Percentiles rank a stretch among this genome's conserved stretches.
phyloP scores from a whole-genome alignment of 2,113 vertebrate genomes.

The Cranoglanis bouderius region DNA sequence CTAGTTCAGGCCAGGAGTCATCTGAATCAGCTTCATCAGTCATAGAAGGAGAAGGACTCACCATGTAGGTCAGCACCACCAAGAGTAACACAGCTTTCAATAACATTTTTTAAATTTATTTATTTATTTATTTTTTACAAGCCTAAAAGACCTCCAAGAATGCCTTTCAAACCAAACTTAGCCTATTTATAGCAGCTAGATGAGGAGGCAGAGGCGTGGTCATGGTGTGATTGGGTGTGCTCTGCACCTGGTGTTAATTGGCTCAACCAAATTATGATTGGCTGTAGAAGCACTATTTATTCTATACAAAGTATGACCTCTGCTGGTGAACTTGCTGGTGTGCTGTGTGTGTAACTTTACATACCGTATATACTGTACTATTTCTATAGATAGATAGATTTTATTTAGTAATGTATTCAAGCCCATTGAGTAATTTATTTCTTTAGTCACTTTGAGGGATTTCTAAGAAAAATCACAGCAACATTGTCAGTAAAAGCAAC shows the following conservation, averaged over 20 bases:
- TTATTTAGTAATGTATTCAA: neutral
- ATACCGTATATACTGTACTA: neutral
- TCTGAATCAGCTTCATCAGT: neutral
- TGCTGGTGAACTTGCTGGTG: neutral
- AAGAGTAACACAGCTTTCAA: slow-evolving; percentile 35
- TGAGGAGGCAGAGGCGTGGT: neutral
- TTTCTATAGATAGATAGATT: neutral
- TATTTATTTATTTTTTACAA: no score
- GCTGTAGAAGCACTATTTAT: neutral
- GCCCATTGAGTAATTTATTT: neutral
- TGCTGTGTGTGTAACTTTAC: neutral
- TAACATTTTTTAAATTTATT: no score
- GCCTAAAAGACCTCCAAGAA: neutral
- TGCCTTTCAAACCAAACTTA: no score
- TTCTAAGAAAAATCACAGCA: neutral
- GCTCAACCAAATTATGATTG: slow-evolving; percentile 9
- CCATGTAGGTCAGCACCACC: slow-evolving; percentile 40
- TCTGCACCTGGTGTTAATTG: slow-evolving; percentile 17
- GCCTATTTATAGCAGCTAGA: neutral
- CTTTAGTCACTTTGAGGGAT: neutral
- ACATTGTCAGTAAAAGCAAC: neutral
- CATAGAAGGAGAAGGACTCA: neutral
- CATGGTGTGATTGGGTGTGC: neutral
- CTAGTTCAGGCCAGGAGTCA: slow-evolving; percentile 36
- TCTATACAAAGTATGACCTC: neutral